phyloP scores from a whole-genome alignment of 2,797 vertebrate species.

The Acanthiza pusilla region DNA sequence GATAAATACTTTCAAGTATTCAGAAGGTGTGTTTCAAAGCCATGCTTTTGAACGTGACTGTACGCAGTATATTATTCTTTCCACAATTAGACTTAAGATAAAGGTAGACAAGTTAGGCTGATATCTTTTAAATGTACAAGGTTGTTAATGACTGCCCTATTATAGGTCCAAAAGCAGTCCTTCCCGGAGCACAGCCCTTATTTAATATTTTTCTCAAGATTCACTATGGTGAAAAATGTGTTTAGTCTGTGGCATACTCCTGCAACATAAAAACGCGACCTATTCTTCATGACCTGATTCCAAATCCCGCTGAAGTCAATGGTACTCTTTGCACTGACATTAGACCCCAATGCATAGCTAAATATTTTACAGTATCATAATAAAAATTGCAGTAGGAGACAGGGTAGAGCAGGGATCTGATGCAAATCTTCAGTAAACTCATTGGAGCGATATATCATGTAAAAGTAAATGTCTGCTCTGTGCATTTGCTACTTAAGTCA shows the following conservation, averaged over 20 bases:
- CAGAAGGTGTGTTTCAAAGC: background rate
- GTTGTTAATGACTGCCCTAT: background rate
- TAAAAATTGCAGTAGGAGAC: slow-evolving; percentile 21
- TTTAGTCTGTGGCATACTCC: background rate
- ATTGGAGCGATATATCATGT: background rate
- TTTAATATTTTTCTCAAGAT: background rate
- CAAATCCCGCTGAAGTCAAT: background rate
- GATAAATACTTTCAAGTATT: background rate
- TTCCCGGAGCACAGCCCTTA: background rate
- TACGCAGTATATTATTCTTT: background rate
- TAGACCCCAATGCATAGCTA: background rate
- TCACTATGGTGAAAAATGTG: background rate
- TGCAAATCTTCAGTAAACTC: slow-evolving; percentile 16
- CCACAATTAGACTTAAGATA: background rate
- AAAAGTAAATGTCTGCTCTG: background rate
- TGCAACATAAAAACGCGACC: background rate
- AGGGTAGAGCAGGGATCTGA: background rate
- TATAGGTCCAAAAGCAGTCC: background rate
- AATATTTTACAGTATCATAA: background rate
- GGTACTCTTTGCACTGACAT: background rate
- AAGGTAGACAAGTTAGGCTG: background rate
- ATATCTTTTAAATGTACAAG: background rate
- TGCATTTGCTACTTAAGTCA: background rate
- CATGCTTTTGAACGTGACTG: background rate
- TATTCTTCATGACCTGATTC: background rate